Evolutionary conservation across 2,888 invertebrate genomes (phyloP).

Genomic region (Tanypteryx hageni): DNA sequence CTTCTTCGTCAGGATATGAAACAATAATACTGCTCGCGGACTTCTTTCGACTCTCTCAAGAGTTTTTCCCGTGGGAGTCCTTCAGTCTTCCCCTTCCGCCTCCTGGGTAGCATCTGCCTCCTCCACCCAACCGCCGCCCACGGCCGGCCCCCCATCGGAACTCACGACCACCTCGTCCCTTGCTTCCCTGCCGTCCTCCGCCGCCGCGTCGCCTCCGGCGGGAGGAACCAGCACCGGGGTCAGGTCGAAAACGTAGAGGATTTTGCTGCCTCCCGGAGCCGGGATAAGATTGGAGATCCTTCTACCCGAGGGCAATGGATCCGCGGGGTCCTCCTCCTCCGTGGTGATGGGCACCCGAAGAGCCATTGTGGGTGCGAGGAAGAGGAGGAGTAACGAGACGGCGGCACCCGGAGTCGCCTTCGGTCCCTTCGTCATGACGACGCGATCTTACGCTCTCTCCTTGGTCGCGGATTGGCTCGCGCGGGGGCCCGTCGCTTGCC

Average conservation of each 20-base stretch:
- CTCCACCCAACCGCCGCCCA: not conserved
- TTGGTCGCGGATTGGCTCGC: not conserved
- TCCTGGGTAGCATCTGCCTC: too few relatives aligned
- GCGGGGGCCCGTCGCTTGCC: not conserved
- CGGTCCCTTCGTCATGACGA: slow-evolving; percentile 22
- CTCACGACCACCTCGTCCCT: not conserved
- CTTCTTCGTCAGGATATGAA: too few relatives aligned
- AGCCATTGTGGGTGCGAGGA: not conserved
- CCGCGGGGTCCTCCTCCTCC: not conserved
- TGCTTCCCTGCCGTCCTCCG: not conserved
- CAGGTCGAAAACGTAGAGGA: slow-evolving; percentile 57
- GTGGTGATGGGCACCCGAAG: not conserved
- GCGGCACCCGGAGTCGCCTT: too few relatives aligned
- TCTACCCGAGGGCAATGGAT: not conserved
- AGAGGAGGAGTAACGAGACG: not conserved
- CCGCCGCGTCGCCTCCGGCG: slow-evolving; percentile 14
- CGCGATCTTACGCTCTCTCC: not conserved
- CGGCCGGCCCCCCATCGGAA: not conserved
- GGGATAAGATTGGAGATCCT: slow-evolving; percentile 48
- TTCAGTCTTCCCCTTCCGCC: too few relatives aligned
- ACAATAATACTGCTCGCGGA: too few relatives aligned
- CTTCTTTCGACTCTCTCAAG: too few relatives aligned
- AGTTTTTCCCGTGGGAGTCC: too few relatives aligned
- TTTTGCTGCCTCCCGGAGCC: slow-evolving; percentile 24
- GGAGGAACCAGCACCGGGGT: slow-evolving; percentile 54